Base-by-base conservation (phyloP, 2,888 invertebrate species). In the Vandiemenella viatica region DNA sequence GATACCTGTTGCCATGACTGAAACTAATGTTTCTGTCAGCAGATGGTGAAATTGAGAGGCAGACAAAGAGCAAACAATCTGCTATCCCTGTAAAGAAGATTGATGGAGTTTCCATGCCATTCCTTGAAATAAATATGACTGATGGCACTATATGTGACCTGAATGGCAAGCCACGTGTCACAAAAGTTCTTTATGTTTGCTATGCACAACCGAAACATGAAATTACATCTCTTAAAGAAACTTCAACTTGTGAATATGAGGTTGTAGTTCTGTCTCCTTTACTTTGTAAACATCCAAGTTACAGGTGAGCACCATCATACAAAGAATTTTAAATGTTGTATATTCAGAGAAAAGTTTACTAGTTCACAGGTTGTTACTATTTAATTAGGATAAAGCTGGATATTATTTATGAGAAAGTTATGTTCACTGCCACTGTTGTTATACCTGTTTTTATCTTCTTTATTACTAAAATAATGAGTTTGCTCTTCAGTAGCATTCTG, bases 71-170 rank as follows among this genome's bases (percentile, higher is more conserved):
- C n/a, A n/a, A n/a, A n/a, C n/a, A n/a, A 32, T 32, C n/a, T 32
- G 51, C 56, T 2, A 57, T 58, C 10, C 74, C 73, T 0, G 61
- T 70, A 1, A 80, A 80, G 43, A 87, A 85, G 69, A 80, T 96
- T 17, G 92, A 95, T 60, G 91, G 90, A n/a, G 70, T 83, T 1
- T 79, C 80, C 53, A 72, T 92, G 63, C 93, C 96, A 0, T 95
- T 88, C 62, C 81, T 86, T 48, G 86, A 87, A 67, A 76, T 96
- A 57, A 77, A 79, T 55, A 88, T 91, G 79, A 79, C 75, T 32
- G 87, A 85, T 63, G 97, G 97, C 60, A 93, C 96, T 0, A 58
- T 80, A 10, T 98, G 98, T 63, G 96, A 97, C 60, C 69, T 98
- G 45, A 96, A 82, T 56, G 83, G 83, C 47, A 79, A 83, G 58